A percentile compares a stretch with the other conserved stretches of the same genome.
Conservation (phyloP, 2,797 vertebrate genomes). For the Macrochelys suwanniensis region DNA sequence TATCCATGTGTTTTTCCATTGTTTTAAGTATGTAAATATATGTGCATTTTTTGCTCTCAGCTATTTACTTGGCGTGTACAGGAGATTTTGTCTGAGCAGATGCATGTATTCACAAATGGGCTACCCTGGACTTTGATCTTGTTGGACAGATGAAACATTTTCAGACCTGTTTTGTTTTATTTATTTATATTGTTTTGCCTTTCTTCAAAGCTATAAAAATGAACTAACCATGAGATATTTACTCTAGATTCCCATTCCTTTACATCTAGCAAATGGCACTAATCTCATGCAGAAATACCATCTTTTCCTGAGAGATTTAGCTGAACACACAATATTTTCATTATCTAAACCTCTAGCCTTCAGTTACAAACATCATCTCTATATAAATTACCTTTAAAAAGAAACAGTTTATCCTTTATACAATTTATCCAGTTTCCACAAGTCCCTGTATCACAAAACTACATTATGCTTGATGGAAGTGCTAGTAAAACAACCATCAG, state of each 20-base stretch:
- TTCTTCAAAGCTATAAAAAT: neutral
- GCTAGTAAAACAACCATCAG: neutral
- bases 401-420: neutral
- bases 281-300: too few relatives aligned
- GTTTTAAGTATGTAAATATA: neutral
- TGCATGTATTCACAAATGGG: neutral
- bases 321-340: neutral
- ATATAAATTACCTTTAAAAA: neutral
- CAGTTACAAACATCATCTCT: neutral
- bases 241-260: neutral
- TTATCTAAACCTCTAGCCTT: neutral
- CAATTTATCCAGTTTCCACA: neutral
- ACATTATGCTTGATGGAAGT: neutral
- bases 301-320: too few relatives aligned
- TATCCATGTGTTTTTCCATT: fast-evolving
- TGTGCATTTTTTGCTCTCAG: neutral
- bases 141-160: neutral
- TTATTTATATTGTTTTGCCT: neutral
- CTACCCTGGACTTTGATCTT: neutral
- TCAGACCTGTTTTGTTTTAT: neutral
- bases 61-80: fast-evolving
- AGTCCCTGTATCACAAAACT: neutral
- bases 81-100: neutral
- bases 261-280: neutral
- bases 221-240: neutral